A percentile compares a stretch with the other conserved stretches of the same genome.
phyloP scores from a whole-genome alignment of 2,888 invertebrate genomes.

The Buathra laborator region DNA sequence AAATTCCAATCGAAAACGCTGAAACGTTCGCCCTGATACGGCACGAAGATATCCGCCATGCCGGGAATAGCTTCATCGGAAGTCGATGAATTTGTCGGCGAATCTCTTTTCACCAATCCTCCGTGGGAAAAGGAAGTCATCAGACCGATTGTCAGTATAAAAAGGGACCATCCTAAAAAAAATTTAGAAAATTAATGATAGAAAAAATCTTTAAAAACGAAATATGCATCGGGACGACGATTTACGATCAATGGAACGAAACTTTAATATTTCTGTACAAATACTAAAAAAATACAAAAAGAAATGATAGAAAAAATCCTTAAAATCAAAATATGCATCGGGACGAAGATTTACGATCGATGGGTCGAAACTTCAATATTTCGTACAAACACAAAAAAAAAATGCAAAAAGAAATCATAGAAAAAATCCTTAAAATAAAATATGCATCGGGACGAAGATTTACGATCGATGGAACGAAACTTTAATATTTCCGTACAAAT shows the following conservation, averaged over 20 bases:
- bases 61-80: constrained; percentile 42
- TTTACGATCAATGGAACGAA: background rate
- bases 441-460: background rate
- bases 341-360: background rate
- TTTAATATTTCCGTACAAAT: background rate
- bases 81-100: constrained; percentile 1
- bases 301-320: background rate
- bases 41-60: constrained; percentile 77
- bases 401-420: background rate
- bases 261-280: background rate
- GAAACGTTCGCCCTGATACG: constrained; percentile 78
- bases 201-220: background rate
- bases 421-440: background rate
- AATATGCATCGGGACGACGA: background rate
- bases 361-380: background rate
- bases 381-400: constrained; percentile 10
- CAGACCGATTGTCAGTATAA: constrained; percentile 14
- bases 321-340: background rate
- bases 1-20: constrained; percentile 79
- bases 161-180: constrained; percentile 25
- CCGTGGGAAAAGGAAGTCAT: background rate
- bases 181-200: background rate
- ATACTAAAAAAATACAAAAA: constrained; percentile 21
- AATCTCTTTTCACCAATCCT: background rate
- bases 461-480: no score